Evolutionary conservation across 1,140 invertebrate species (phyloP), one percentile per base, ranked within the genome.

Genomic region (Bombus confusus): DNA sequence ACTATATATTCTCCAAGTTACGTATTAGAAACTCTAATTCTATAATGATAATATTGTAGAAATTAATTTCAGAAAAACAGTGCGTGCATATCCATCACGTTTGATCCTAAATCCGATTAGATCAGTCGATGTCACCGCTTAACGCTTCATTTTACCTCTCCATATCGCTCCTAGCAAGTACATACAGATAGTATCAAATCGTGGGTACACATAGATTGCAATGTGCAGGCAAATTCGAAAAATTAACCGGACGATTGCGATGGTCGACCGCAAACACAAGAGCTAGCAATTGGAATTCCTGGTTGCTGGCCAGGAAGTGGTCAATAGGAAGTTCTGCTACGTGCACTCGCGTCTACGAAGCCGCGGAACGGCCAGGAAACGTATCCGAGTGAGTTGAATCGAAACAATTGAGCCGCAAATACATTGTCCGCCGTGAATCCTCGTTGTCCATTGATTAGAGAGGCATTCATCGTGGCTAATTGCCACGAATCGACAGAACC

Each of bases 271-370:
- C 66, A 59, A 62, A 75, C 59, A 52, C 80, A 57, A 72, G 78
- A 79, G 79, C 31, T 41, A 22, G 64, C 87, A 88, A 88, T 86
- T 88, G 73, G 69, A 75, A 89, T 88, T 86, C 79, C 80, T 81
- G 86, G 87, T 79, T 86, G 79, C 68, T 76, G 74, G 86, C 84
- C 83, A 85, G 88, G 82, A 89, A 89, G 80, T 89, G 88, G 74
- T 75, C 86, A 89, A 90, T 89, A 90, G 88, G 81, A 90, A 89
- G 86, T 86, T 84, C 88, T 83, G 79, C 68, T 76, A 66, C 34
- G 85, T 84, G 85, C 39, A 73, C 75, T 85, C 18, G 72, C 66
- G 31, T 72, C 68, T 4, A 39, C 43, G 84, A 77, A 71, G 47
- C 43, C 69, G 72, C 68, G 75, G 66, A 22, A 34, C 34, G 82